These are phyloP conservation scores for Gonocerus acuteangulatus DNA, from an alignment of 2,888 invertebrate species.

Conservation along the genomic window DNA sequence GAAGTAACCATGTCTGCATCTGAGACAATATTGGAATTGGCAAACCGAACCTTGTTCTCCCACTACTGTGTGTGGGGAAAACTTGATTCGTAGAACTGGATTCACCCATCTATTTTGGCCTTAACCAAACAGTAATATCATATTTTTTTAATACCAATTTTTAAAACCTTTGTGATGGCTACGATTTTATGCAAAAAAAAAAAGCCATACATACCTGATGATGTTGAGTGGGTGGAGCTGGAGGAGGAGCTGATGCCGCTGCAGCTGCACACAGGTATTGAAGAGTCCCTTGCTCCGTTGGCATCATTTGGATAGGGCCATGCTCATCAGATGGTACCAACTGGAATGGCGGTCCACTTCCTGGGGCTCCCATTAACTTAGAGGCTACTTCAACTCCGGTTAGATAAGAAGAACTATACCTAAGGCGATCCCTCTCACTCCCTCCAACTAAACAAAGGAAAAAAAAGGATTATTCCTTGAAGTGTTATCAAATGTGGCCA, in stretches of 20 bases:
- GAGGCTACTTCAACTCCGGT: conserved; percentile 40
- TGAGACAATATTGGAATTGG: no score
- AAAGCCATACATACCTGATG: conserved; percentile 17
- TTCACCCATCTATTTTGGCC: no score
- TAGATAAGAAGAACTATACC: conserved; percentile 35
- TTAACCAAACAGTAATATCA: no score
- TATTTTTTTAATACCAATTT: no score
- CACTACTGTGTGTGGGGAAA: no score
- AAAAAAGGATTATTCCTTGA: no score
- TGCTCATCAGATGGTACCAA: conserved; percentile 25
- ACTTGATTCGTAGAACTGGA: no score
- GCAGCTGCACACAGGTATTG: conserved; percentile 29
- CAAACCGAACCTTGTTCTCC: no score
- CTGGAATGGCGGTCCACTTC: conserved; percentile 9
- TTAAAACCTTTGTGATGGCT: no score
- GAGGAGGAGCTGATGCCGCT: conserved; percentile 27
- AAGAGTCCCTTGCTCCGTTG: conserved; percentile 35
- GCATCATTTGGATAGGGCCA: conserved; percentile 43
- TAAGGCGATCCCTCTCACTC: conserved; percentile 34
- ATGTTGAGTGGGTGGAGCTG: conserved; percentile 29
- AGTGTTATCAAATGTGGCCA: no score
- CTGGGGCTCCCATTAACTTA: conserved; percentile 26
- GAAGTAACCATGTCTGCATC: no score
- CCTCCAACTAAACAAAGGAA: not conserved
- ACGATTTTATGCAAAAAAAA: no score